Conservation (phyloP, 1,140 invertebrate genomes). For the Pissodes strobi region DNA sequence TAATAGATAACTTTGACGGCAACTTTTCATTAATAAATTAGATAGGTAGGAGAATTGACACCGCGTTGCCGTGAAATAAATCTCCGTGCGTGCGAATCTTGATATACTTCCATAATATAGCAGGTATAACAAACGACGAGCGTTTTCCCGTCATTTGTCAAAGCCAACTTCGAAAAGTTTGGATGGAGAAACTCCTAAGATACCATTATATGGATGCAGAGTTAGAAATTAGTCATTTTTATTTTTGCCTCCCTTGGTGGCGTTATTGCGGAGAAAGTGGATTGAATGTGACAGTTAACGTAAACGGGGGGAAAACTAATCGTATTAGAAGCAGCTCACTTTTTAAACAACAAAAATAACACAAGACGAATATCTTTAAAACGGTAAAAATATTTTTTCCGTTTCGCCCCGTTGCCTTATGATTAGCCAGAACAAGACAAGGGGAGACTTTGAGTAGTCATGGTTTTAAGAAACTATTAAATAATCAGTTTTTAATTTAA, state of each 20-base stretch:
- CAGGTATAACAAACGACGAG: constrained; percentile 23
- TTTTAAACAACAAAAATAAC: no score
- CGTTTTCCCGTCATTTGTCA: constrained; percentile 22
- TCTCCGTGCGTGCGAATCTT: constrained; percentile 21
- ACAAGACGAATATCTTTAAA: no score
- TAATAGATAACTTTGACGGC: no score
- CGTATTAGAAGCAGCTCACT: constrained; percentile 12
- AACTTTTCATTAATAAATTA: constrained; percentile 13
- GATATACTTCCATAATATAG: constrained; percentile 11
- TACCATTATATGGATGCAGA: constrained; percentile 24
- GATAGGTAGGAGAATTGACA: constrained; percentile 9
- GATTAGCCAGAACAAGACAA: no score
- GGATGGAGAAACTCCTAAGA: constrained; percentile 22
- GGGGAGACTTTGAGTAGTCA: no score
- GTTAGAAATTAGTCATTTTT: constrained; percentile 24
- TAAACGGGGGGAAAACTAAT: constrained; percentile 3
- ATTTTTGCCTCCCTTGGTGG: constrained; percentile 17
- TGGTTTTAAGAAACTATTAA: no score
- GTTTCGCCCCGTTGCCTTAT: no score
- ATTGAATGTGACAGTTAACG: constrained; percentile 11
- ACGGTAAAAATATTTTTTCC: no score
- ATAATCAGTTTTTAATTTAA: no score
- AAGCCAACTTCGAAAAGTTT: constrained; percentile 21
- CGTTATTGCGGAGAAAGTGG: constrained; percentile 1
- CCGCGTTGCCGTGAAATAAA: neutral